Evolutionary conservation across 2,888 invertebrate genomes (phyloP), one percentile per base, ranked within the genome.

Genomic region (Hemithea aestivaria): DNA sequence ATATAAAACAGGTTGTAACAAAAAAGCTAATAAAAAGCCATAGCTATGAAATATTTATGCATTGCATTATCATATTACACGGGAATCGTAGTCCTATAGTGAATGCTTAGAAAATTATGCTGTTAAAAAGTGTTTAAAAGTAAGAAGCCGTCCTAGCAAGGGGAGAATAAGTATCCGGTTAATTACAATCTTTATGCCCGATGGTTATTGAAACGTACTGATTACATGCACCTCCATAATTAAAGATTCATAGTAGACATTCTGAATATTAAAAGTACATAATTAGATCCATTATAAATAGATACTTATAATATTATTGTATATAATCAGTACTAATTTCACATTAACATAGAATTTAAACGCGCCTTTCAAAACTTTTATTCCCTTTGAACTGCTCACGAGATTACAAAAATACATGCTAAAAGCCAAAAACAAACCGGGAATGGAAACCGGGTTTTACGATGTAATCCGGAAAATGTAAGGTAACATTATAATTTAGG

Each of bases 11-110:
- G 73, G 82, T 82, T 82, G 62, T 63, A 53, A 60, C 76, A 80
- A 84, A 85, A 83, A 84, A 73, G 73, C 79, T 73, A 72, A 66
- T 71, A 78, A 74, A 72, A 67, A 66, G 58, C 66, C 66, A 62
- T 71, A 77, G 72, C 73, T 76, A 82, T 83, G 73, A 80, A 84
- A 83, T 80, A 84, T 82, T 81, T 83, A 83, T 84, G 79, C 71
- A 64, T 71, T 64, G 65, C 77, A 85, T 87, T 87, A 87, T 84
- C 84, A 87, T 87, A 85, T 82, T 84, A 85, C 87, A 82, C 61
- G 81, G 71, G 82, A 79, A 74, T 75, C 78, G 80, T 83, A 82
- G 79, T 16, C 16, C 3, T 16, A 16, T 16, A 16, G 16, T 75
- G 73, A 77, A 77, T 72, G 80, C 70, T 78, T 77, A 77, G 78